Percentiles rank a stretch among this genome's conserved stretches.
Conservation (phyloP, 2,888 invertebrate genomes). For the Pilophorus perplexus region DNA sequence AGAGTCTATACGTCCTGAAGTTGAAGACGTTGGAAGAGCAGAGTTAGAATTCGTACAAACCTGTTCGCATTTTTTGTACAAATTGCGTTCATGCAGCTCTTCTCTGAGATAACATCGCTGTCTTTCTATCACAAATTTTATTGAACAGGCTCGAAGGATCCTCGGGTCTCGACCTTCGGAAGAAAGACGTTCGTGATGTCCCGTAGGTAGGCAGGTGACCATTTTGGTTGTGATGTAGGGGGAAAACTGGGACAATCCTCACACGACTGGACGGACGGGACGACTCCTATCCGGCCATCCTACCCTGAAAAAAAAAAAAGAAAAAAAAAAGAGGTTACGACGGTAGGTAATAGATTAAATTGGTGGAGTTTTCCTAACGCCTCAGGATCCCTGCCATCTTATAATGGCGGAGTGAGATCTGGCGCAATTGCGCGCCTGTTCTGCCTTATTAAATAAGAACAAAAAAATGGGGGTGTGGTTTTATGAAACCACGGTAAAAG, state of each 20-base stretch:
- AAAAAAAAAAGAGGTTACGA: not conserved
- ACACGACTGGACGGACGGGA: constrained; percentile 5
- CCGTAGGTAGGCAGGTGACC: constrained; percentile 1
- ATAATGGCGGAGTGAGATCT: too few species aligned
- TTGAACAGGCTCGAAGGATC: constrained; percentile 19
- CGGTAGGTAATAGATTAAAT: not conserved
- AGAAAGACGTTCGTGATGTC: constrained; percentile 21
- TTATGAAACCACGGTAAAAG: too few species aligned
- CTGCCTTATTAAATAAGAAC: too few species aligned
- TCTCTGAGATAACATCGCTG: constrained; percentile 13
- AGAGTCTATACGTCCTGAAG: constrained; percentile 31
- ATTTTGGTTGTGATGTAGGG: not conserved
- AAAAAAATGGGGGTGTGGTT: too few species aligned
- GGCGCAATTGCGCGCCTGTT: too few species aligned
- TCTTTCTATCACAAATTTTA: constrained; percentile 36
- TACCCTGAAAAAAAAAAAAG: constrained; percentile 8
- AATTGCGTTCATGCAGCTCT: not conserved
- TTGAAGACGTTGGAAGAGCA: constrained; percentile 26
- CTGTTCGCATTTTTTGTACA: not conserved
- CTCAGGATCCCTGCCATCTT: too few species aligned
- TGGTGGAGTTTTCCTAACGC: too few species aligned
- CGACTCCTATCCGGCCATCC: constrained; percentile 33
- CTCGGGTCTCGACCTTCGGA: not conserved
- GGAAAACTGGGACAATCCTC: constrained; percentile 29
- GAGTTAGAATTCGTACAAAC: too few species aligned